Base-by-base conservation (phyloP, 2,797 vertebrate species). In the Naso thynnoides region DNA sequence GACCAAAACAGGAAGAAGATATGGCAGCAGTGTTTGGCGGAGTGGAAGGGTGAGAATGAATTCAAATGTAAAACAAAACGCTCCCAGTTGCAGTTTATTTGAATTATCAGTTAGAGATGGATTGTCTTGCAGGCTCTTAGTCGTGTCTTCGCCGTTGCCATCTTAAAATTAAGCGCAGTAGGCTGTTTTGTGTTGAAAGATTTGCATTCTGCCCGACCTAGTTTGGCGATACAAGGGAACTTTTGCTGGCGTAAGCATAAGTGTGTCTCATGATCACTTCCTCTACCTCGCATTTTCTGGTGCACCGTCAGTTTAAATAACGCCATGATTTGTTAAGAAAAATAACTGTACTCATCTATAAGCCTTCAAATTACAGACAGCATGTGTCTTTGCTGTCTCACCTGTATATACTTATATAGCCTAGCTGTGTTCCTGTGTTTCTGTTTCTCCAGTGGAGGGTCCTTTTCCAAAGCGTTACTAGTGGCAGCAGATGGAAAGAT, bases 401-500 rank as follows among this genome's bases (percentile, higher is more conserved):
- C 1, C 19, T 55, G 16, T 9, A 11, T 11, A 9, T 3, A 36
- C 13, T 36, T 8, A 36, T 36, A 13, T 36, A 36, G 33, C 33
- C 13, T 4, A 31, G 4, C 2, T 47, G 10, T 18, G 8, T 38
- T 11, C 11, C 8, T 19, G 45, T 42, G 7, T 69, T 45, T 66
- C 4, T 54, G 23, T 16, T 5, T 24, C 21, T 27, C 7, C 8
- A 98, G 97, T 1, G 97, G 97, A 59, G 96, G 94, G 5, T 97
- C 96, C 24, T 93, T 89, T 77, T 99, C 97, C 68, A 96, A 90
- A 76, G 96, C 91, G 1, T 88, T 98, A 61, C 61, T 99, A 83
- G 85, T 99, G 44, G 88, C 95, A 1, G 93, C 83, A 39, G 90
- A 96, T 89, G 97, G 97, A 16, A 80, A 78, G 47, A 88, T 98